A percentile compares a stretch with the other conserved stretches of the same genome.
Evolutionary conservation across 2,888 invertebrate species (phyloP).

Genomic region (Nomada fabriciana): DNA sequence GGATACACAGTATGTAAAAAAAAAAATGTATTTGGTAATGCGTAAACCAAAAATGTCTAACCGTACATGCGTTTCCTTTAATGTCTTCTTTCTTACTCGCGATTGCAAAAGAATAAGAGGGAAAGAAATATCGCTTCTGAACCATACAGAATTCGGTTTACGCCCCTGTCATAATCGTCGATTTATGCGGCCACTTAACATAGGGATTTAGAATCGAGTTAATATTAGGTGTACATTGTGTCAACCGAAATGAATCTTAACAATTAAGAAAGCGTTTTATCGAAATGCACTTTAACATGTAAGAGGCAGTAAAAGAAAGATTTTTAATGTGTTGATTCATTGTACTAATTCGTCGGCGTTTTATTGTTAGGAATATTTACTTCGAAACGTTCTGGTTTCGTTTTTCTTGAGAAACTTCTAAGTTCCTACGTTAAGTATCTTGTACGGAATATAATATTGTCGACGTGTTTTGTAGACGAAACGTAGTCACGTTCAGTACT

Average conservation of each 20-base stretch:
- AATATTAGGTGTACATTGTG: constrained; percentile 42
- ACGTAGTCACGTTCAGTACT: constrained; percentile 35
- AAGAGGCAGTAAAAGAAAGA: constrained; percentile 11
- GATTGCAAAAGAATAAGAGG: neutral
- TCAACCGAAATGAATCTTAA: constrained; percentile 24
- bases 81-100: neutral
- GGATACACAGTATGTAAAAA: neutral
- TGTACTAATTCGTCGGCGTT: constrained; percentile 22
- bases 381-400: constrained; percentile 25
- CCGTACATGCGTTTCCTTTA: neutral
- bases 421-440: constrained; percentile 64
- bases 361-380: constrained; percentile 24
- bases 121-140: constrained; percentile 1
- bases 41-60: neutral
- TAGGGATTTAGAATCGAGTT: constrained; percentile 61
- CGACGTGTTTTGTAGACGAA: constrained; percentile 28
- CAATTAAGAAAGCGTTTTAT: constrained; percentile 32
- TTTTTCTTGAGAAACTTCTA: constrained; percentile 34
- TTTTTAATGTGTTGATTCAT: constrained; percentile 41
- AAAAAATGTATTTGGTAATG: neutral
- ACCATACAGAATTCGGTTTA: constrained; percentile 20
- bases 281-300: constrained; percentile 25
- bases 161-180: constrained; percentile 35
- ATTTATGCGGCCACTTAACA: constrained; percentile 61
- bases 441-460: constrained; percentile 44